Conservation (phyloP, 2,113 vertebrate genomes). For the Vidua chalybeata region DNA sequence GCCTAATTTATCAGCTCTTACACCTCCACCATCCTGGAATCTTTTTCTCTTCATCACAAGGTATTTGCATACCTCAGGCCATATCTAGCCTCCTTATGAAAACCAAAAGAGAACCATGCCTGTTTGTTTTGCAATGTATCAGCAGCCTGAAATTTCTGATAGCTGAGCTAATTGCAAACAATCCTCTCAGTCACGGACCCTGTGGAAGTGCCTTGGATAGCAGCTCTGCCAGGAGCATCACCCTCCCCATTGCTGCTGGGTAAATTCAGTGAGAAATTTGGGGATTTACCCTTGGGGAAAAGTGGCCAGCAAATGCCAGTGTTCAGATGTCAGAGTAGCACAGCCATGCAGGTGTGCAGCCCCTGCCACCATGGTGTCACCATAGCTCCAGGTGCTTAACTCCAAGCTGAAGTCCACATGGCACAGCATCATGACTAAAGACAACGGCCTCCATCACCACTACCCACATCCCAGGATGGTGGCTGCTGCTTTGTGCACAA, state of each 20-base stretch:
- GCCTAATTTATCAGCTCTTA: conserved; percentile 12
- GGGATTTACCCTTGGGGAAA: neutral
- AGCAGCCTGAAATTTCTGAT: neutral
- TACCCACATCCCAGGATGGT: neutral
- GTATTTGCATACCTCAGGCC: conserved; percentile 13
- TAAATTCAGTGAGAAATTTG: neutral
- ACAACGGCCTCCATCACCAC: neutral
- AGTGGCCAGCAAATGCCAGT: rapidly evolving
- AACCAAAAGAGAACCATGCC: neutral
- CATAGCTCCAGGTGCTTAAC: neutral
- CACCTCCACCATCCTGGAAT: neutral
- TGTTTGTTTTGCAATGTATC: neutral
- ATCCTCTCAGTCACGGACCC: neutral
- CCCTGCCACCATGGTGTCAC: rapidly evolving
- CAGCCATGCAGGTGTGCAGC: rapidly evolving
- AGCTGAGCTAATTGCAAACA: neutral
- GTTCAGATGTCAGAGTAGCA: neutral
- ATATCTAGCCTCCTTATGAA: neutral
- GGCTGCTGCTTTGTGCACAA: neutral
- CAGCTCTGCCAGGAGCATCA: neutral
- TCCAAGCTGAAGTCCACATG: rapidly evolving
- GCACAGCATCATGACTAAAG: neutral
- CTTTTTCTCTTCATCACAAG: conserved; percentile 11
- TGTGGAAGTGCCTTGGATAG: neutral
- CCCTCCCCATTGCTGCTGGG: neutral